Evolutionary conservation across 2,113 vertebrate species (phyloP).

Genomic region (Oplegnathus fasciatus): DNA sequence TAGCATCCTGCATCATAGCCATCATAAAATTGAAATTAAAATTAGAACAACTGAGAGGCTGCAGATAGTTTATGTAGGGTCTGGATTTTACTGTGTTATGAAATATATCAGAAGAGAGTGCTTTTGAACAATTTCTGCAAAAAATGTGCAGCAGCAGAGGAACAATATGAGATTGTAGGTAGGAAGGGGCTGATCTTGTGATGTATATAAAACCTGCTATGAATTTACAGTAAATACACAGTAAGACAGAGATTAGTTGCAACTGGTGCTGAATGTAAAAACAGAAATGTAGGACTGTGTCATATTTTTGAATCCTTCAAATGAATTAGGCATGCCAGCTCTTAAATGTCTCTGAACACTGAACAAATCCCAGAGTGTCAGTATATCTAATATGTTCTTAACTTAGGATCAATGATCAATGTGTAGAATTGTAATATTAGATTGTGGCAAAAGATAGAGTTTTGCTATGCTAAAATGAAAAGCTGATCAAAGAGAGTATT

Average conservation of each 20-base stretch:
- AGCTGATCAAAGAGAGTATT: constrained; percentile 22
- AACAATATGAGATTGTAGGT: background rate
- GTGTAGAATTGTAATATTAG: constrained; percentile 12
- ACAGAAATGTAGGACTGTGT: constrained; percentile 12
- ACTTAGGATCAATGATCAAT: background rate
- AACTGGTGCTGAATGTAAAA: background rate
- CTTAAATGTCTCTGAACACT: constrained; percentile 23
- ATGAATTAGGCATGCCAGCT: background rate
- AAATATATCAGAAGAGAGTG: constrained; percentile 6
- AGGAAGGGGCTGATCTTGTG: background rate
- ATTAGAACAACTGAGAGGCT: constrained; percentile 44
- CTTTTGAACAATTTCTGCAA: constrained; percentile 14
- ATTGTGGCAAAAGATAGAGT: constrained; percentile 1
- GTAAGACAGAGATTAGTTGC: background rate
- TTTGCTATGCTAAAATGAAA: constrained; percentile 30
- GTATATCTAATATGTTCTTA: background rate
- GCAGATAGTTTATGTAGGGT: constrained; percentile 1
- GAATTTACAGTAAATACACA: background rate
- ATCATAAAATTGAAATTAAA: constrained; percentile 54
- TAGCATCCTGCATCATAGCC: constrained; percentile 31
- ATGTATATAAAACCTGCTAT: background rate
- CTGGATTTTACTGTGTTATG: constrained; percentile 15
- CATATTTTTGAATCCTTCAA: constrained; percentile 25
- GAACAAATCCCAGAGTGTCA: constrained; percentile 19
- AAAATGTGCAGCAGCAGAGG: constrained; percentile 3